These are phyloP conservation scores for Acanthosepion pharaonis DNA, from an alignment of 2,888 invertebrate genomes.

Conservation along the genomic window DNA sequence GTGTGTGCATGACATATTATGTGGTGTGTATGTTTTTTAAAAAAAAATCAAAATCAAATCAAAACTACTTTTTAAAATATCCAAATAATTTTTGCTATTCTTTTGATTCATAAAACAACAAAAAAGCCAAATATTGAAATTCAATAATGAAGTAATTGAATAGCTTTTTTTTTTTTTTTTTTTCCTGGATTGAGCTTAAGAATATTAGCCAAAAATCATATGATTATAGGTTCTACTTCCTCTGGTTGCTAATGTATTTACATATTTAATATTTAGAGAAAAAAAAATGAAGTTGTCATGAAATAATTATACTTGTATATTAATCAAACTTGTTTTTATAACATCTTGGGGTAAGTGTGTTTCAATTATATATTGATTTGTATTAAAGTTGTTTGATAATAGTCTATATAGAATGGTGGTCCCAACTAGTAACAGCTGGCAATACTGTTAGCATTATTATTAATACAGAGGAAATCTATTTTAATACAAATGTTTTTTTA, in stretches of 20 bases:
- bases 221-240: background rate
- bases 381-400: background rate
- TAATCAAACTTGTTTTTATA: background rate
- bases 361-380: slow-evolving; percentile 14
- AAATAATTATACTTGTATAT: slow-evolving; percentile 20
- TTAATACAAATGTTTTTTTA: background rate
- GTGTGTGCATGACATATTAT: too few species aligned
- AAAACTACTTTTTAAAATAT: too few species aligned
- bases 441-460: background rate
- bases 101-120: too few species aligned
- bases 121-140: too few species aligned
- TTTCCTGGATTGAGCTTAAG: background rate
- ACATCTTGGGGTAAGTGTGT: slow-evolving; percentile 11
- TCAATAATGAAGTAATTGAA: too few species aligned
- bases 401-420: background rate
- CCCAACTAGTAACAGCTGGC: background rate
- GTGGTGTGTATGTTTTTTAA: too few species aligned
- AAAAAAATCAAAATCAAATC: too few species aligned
- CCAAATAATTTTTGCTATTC: too few species aligned
- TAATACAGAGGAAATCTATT: background rate
- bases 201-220: background rate
- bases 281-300: background rate
- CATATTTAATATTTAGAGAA: background rate
- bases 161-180: background rate
- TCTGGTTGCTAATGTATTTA: background rate